Conservation (phyloP, 2,797 vertebrate genomes). For the Astyanax mexicanus region DNA sequence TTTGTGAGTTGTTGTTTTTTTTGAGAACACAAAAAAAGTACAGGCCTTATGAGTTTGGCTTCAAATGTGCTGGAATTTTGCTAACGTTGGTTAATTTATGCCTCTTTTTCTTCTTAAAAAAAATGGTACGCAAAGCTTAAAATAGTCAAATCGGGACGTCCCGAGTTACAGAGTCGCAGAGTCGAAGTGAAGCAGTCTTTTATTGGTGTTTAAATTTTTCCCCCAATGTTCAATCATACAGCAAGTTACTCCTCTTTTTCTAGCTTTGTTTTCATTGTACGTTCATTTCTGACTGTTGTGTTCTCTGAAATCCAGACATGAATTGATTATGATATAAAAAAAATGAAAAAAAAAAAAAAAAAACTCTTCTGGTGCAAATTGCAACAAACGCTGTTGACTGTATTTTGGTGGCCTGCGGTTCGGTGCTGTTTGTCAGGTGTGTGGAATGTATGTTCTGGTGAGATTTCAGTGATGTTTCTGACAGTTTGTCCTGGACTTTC, state of each 20-base stretch:
- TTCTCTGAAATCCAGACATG: constrained; percentile 32
- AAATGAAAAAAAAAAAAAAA: constrained; percentile 22
- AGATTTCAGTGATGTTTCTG: constrained; percentile 23
- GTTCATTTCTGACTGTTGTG: constrained; percentile 20
- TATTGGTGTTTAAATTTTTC: neutral
- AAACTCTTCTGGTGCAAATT: constrained; percentile 19
- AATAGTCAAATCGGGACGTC: neutral
- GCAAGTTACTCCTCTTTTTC: constrained; percentile 20
- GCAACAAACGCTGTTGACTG: constrained; percentile 25
- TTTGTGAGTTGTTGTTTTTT: constrained; percentile 65
- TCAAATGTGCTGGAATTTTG: constrained; percentile 44
- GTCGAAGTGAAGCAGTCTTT: neutral
- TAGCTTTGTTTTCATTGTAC: constrained; percentile 33
- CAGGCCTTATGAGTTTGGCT: constrained; percentile 41
- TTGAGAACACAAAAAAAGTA: neutral
- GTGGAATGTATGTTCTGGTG: constrained; percentile 27
- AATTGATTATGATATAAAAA: no score
- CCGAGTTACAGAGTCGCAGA: neutral
- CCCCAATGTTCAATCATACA: neutral
- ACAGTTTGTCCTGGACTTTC: constrained; percentile 16
- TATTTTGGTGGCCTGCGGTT: constrained; percentile 27
- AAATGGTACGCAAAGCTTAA: neutral
- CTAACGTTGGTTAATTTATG: constrained; percentile 48
- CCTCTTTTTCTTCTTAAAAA: constrained; percentile 22
- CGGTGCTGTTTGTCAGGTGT: constrained; percentile 36